A percentile compares a stretch with the other conserved stretches of the same genome.
Conservation (phyloP, 2,797 vertebrate species). For the Malacoctenus gilli region DNA sequence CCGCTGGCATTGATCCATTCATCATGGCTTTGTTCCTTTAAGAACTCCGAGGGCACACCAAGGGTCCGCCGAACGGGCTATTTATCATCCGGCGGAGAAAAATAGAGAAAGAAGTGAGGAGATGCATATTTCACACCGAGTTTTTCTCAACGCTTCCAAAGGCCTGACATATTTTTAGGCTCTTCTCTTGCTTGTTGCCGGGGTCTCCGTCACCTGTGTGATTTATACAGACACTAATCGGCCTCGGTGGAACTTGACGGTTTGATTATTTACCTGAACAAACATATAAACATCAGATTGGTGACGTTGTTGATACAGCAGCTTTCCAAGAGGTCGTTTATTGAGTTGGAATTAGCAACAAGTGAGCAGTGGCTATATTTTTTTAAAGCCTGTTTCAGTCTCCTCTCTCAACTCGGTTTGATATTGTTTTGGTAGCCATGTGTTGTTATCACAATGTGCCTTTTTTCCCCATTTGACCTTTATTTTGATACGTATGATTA, state of each 20-base stretch:
- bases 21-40: slow-evolving; percentile 87
- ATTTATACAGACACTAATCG: slow-evolving; percentile 50
- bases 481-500: too few relatives aligned
- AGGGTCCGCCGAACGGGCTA: slow-evolving; percentile 76
- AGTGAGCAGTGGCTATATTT: too few relatives aligned
- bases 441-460: too few relatives aligned
- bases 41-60: slow-evolving; percentile 86
- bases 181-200: slow-evolving; percentile 49
- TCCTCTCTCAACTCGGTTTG: too few relatives aligned
- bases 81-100: slow-evolving; percentile 83
- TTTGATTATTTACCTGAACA: slow-evolving; percentile 24
- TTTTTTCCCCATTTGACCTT: too few relatives aligned
- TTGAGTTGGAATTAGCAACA: too few relatives aligned
- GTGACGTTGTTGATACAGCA: too few relatives aligned
- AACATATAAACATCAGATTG: neutral
- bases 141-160: slow-evolving; percentile 69
- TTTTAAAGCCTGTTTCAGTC: too few relatives aligned
- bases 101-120: slow-evolving; percentile 67
- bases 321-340: too few relatives aligned
- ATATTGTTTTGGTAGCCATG: too few relatives aligned
- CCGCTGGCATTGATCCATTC: slow-evolving; percentile 87
- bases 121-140: slow-evolving; percentile 80
- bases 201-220: slow-evolving; percentile 58
- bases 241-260: slow-evolving; percentile 13
- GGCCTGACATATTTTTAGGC: slow-evolving; percentile 69